Conservation (phyloP, 1,140 invertebrate genomes). For the Mesaphorura yosii region DNA sequence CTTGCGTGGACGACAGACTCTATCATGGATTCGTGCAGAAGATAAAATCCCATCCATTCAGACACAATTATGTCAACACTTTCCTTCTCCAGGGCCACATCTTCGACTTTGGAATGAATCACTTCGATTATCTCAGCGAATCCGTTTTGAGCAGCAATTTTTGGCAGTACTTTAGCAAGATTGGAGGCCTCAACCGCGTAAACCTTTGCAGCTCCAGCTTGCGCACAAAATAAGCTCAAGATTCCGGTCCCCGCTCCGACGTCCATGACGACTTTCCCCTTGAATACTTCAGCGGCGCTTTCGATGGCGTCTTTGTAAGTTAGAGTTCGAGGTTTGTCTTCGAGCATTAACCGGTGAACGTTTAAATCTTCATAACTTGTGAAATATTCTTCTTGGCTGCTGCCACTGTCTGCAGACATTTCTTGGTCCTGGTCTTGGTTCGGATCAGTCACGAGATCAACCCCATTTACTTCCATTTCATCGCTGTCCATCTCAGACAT, state of each 20-base stretch:
- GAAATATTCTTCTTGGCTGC: slow-evolving; percentile 33
- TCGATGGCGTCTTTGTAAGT: slow-evolving; percentile 53
- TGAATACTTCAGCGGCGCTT: slow-evolving; percentile 44
- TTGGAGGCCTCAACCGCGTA: slow-evolving; percentile 86
- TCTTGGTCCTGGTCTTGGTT: neutral
- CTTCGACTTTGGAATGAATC: slow-evolving; percentile 53
- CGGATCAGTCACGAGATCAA: too few relatives aligned
- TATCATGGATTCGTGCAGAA: slow-evolving; percentile 96
- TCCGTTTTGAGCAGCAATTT: slow-evolving; percentile 52
- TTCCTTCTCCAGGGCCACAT: slow-evolving; percentile 49
- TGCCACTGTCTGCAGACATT: neutral
- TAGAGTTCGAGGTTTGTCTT: slow-evolving; percentile 51
- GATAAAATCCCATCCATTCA: slow-evolving; percentile 99
- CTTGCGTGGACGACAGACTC: slow-evolving; percentile 83
- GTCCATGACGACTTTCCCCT: slow-evolving; percentile 52
- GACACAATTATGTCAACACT: slow-evolving; percentile 94
- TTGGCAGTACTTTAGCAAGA: slow-evolving; percentile 66
- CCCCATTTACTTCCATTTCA: too few relatives aligned
- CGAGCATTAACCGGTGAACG: slow-evolving; percentile 37
- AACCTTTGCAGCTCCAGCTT: slow-evolving; percentile 80
- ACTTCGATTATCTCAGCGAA: slow-evolving; percentile 34
- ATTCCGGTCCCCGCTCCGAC: slow-evolving; percentile 65
- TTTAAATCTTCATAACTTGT: slow-evolving; percentile 34
- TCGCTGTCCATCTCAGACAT: too few relatives aligned
- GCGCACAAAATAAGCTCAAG: slow-evolving; percentile 87